Conservation (phyloP, 2,113 vertebrate species). For the Herpailurus yagouaroundi region DNA sequence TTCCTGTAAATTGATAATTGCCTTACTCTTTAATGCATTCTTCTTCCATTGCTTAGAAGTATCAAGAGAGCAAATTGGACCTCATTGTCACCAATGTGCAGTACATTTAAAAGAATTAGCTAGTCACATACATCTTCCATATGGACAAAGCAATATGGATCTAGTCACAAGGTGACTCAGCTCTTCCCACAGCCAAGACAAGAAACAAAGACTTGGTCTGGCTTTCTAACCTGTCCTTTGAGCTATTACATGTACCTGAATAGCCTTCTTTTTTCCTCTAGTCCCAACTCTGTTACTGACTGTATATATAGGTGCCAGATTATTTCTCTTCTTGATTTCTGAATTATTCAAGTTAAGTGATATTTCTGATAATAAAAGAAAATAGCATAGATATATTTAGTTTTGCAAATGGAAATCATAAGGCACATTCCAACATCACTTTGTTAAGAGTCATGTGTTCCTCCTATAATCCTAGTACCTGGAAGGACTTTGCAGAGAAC, state of each 20-base stretch:
- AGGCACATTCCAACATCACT: neutral
- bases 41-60: neutral
- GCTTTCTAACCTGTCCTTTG: neutral
- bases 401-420: neutral
- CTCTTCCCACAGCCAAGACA: neutral
- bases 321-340: slow-evolving; percentile 11
- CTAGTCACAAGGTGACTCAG: neutral
- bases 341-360: slow-evolving; percentile 13
- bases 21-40: neutral
- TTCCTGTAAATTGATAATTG: neutral
- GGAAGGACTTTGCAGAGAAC: neutral
- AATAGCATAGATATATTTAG: neutral
- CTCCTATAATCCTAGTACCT: neutral
- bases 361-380: neutral
- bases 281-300: neutral
- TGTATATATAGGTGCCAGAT: neutral
- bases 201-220: neutral
- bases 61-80: neutral
- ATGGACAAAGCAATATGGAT: neutral
- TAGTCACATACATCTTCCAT: neutral
- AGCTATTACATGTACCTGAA: neutral
- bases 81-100: neutral
- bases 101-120: neutral
- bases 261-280: neutral
- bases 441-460: neutral